These are phyloP conservation scores for Trichoplax adhaerens DNA, from an alignment of 37 sponge, comb jelly and placozoan species.

Conservation along the genomic window DNA sequence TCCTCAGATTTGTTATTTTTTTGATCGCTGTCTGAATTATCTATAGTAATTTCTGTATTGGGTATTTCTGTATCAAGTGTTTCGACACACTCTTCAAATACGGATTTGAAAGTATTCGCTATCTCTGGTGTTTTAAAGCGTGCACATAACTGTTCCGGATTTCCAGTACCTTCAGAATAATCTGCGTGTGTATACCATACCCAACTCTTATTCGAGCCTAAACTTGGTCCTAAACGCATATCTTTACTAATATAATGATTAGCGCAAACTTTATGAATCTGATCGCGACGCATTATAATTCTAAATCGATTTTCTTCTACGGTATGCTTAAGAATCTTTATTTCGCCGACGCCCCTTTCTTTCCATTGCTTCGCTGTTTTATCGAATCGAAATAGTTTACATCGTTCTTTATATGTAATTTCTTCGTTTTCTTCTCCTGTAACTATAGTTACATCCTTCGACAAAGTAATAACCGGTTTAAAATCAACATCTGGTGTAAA, in stretches of 20 bases:
- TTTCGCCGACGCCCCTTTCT: slow-evolving; percentile 91
- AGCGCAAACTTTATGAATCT: too few relatives aligned
- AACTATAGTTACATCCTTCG: slow-evolving; percentile 28
- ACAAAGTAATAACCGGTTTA: slow-evolving; percentile 56
- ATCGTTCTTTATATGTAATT: slow-evolving; percentile 30
- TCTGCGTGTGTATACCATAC: slow-evolving; percentile 69
- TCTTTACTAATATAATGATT: too few relatives aligned
- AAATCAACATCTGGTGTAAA: slow-evolving; percentile 63
- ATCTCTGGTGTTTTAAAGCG: slow-evolving; percentile 62
- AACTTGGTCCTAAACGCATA: slow-evolving; percentile 32
- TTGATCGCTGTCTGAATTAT: too few relatives aligned
- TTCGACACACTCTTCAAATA: slow-evolving; percentile 29
- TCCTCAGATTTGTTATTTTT: too few relatives aligned
- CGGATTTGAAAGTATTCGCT: slow-evolving; percentile 48
- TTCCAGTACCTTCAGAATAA: slow-evolving; percentile 51
- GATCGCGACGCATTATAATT: too few relatives aligned
- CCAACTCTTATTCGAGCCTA: slow-evolving; percentile 46
- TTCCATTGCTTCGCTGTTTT: slow-evolving; percentile 51
- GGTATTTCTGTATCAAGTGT: too few relatives aligned
- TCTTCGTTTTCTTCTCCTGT: slow-evolving; percentile 72
- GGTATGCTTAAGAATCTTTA: slow-evolving; percentile 46
- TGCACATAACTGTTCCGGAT: slow-evolving; percentile 43
- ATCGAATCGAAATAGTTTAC: slow-evolving; percentile 80
- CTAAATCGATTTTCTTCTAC: background rate
- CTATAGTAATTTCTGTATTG: too few relatives aligned